A percentile compares a stretch with the other conserved stretches of the same genome.
Conservation (phyloP, 2,888 invertebrate species). For the Volucella zonaria region DNA sequence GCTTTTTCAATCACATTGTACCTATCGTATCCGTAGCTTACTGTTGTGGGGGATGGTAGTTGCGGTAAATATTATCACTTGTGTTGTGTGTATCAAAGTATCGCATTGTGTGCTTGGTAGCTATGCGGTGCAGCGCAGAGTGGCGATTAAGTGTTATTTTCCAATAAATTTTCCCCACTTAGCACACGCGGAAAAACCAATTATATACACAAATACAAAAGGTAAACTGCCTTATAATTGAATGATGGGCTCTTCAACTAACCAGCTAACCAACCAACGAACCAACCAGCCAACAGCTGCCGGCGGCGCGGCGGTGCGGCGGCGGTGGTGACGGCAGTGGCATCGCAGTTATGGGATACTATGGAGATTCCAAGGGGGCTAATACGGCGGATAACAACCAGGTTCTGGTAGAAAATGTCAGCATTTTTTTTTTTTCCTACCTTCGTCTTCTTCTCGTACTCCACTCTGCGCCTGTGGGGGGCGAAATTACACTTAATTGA, state of each 20-base stretch:
- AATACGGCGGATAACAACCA: slow-evolving; percentile 26
- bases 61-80: too few species aligned
- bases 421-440: background rate
- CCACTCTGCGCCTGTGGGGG: background rate
- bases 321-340: background rate
- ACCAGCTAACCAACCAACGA: background rate
- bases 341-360: too few species aligned
- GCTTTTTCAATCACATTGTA: slow-evolving; percentile 6
- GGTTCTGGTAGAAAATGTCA: slow-evolving; percentile 57
- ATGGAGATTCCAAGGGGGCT: too few species aligned
- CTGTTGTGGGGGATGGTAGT: background rate
- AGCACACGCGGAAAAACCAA: slow-evolving; percentile 64
- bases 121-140: background rate
- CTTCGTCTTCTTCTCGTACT: background rate
- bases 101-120: background rate
- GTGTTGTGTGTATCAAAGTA: too few species aligned
- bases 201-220: slow-evolving; percentile 62
- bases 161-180: slow-evolving; percentile 63
- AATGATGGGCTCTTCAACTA: slow-evolving; percentile 58
- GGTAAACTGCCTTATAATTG: slow-evolving; percentile 71
- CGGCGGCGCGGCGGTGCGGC: background rate
- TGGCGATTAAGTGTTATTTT: slow-evolving; percentile 70
- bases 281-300: background rate
- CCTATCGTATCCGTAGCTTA: slow-evolving; percentile 2
- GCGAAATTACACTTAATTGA: slow-evolving; percentile 59